These are phyloP conservation scores for Egretta garzetta DNA, from an alignment of 2,113 vertebrate species.

Conservation along the genomic window DNA sequence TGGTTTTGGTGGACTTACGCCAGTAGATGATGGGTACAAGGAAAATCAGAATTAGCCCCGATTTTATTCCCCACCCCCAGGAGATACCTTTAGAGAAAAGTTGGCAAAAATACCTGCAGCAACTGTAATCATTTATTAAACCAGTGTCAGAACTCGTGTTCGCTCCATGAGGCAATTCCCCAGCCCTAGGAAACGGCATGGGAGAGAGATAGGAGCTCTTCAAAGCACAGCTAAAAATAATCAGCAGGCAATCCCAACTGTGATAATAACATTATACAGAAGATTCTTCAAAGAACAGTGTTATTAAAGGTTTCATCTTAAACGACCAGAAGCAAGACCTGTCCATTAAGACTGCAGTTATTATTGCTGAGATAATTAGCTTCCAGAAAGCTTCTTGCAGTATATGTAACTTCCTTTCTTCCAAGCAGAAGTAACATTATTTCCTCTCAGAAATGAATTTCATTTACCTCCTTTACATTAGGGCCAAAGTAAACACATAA, in stretches of 20 bases:
- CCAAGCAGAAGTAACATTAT: constrained; percentile 33
- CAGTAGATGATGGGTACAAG: not conserved
- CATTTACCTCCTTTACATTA: constrained; percentile 11
- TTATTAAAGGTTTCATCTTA: not conserved
- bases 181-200: not conserved
- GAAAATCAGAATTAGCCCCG: not conserved
- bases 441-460: constrained; percentile 48
- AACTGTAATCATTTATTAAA: not conserved
- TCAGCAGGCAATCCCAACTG: constrained; percentile 11
- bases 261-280: constrained; percentile 1
- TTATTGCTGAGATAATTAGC: constrained; percentile 65
- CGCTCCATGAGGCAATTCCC: not conserved
- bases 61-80: not conserved
- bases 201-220: not conserved
- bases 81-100: not conserved
- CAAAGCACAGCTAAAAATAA: constrained; percentile 20
- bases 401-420: constrained; percentile 18
- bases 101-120: not conserved
- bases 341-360: not conserved
- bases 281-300: constrained; percentile 24
- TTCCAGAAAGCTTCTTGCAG: not conserved
- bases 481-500: constrained; percentile 9
- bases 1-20: not conserved
- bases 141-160: not conserved
- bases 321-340: constrained; percentile 12